Evolutionary conservation across 2,113 vertebrate species (phyloP).

Genomic region (Cyphomyrus discorhynchus): DNA sequence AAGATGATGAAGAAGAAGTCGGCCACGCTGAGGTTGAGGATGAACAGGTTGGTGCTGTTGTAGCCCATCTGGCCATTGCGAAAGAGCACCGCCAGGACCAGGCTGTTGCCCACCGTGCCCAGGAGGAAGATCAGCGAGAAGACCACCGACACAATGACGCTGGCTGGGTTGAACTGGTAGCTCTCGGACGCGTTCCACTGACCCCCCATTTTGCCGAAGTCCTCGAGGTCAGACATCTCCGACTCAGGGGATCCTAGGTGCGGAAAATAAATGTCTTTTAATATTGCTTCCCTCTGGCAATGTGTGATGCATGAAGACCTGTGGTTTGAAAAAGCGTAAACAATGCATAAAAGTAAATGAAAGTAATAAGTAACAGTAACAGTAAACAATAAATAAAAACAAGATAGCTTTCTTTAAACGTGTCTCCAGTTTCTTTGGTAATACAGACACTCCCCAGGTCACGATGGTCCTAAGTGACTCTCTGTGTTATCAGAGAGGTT

Average conservation of each 20-base stretch:
- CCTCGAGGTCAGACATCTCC: slow-evolving; percentile 68
- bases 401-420: neutral
- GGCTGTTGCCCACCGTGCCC: slow-evolving; percentile 74
- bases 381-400: neutral
- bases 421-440: neutral
- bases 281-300: neutral
- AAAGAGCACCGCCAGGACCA: slow-evolving; percentile 75
- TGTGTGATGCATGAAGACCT: neutral
- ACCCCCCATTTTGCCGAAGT: slow-evolving; percentile 54
- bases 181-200: slow-evolving; percentile 62
- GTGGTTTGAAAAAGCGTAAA: neutral
- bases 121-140: slow-evolving; percentile 81
- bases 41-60: slow-evolving; percentile 81
- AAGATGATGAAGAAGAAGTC: slow-evolving; percentile 87
- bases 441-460: neutral
- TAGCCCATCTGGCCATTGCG: slow-evolving; percentile 69
- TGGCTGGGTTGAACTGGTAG: slow-evolving; percentile 70
- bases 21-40: slow-evolving; percentile 79
- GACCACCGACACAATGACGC: slow-evolving; percentile 72
- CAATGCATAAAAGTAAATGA: neutral
- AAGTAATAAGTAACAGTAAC: neutral
- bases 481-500: too few species aligned
- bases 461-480: too few species aligned
- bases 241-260: slow-evolving; percentile 25
- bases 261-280: neutral